These are phyloP conservation scores for Heliconius aoede DNA, from an alignment of 2,888 invertebrate species.

Conservation along the genomic window DNA sequence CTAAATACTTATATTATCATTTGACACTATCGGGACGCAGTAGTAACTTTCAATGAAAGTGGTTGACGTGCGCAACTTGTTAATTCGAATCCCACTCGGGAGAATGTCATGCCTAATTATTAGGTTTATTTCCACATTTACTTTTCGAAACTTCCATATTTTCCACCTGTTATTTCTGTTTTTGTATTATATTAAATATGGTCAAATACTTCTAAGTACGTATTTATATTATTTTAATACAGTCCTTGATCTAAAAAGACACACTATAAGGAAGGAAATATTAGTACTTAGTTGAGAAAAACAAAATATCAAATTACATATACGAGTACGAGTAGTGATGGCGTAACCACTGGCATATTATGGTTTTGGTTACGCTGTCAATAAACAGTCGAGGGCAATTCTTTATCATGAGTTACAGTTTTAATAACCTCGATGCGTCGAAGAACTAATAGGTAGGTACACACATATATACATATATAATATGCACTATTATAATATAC, in stretches of 20 bases:
- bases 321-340: too few relatives aligned
- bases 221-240: neutral
- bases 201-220: neutral
- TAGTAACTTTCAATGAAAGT: neutral
- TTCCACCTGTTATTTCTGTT: too few relatives aligned
- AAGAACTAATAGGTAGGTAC: neutral
- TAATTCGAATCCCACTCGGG: neutral
- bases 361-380: slow-evolving; percentile 8
- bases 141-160: too few relatives aligned
- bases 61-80: neutral
- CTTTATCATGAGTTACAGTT: neutral
- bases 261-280: neutral
- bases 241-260: neutral
- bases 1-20: too few relatives aligned
- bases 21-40: too few relatives aligned
- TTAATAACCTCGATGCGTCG: neutral
- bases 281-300: neutral
- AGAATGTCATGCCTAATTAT: neutral
- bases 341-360: too few relatives aligned
- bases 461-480: neutral
- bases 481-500: neutral
- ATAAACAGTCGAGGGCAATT: slow-evolving; percentile 5
- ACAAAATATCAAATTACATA: slow-evolving; percentile 7
- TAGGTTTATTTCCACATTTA: too few relatives aligned
- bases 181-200: neutral